Percentiles rank a stretch among this genome's conserved stretches.
These are phyloP conservation scores for Silurus meridionalis DNA, from an alignment of 2,113 vertebrate species.

Conservation along the genomic window DNA sequence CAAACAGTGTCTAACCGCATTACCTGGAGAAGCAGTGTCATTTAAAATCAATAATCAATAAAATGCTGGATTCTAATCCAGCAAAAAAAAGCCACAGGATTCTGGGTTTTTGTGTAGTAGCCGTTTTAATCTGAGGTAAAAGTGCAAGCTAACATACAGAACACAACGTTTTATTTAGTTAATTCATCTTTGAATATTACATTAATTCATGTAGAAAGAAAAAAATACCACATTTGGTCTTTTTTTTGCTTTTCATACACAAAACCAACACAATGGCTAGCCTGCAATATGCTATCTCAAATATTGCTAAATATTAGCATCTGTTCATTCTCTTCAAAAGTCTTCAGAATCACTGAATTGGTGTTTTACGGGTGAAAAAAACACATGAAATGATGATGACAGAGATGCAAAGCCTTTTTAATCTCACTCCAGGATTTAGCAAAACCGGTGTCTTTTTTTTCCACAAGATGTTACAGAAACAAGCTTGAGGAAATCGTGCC, in stretches of 20 bases:
- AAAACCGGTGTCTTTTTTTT: background rate
- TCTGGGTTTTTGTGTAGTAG: background rate
- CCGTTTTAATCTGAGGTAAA: background rate
- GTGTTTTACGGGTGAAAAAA: background rate
- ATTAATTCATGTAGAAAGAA: background rate
- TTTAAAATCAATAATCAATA: background rate
- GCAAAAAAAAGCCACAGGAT: background rate
- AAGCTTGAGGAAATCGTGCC: background rate
- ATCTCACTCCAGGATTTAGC: background rate
- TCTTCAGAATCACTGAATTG: background rate
- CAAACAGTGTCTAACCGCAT: background rate
- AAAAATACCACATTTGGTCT: background rate
- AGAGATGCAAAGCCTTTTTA: background rate
- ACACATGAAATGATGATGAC: background rate
- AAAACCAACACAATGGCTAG: background rate
- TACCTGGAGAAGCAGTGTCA: background rate
- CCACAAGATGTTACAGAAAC: constrained; percentile 2
- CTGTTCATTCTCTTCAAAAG: background rate
- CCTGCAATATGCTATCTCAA: background rate
- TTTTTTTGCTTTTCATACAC: background rate
- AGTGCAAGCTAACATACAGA: background rate
- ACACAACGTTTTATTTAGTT: background rate
- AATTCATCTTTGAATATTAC: background rate
- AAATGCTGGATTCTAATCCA: background rate
- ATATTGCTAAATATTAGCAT: background rate